Conservation (phyloP, 1,140 invertebrate species). For the Popillia japonica region DNA sequence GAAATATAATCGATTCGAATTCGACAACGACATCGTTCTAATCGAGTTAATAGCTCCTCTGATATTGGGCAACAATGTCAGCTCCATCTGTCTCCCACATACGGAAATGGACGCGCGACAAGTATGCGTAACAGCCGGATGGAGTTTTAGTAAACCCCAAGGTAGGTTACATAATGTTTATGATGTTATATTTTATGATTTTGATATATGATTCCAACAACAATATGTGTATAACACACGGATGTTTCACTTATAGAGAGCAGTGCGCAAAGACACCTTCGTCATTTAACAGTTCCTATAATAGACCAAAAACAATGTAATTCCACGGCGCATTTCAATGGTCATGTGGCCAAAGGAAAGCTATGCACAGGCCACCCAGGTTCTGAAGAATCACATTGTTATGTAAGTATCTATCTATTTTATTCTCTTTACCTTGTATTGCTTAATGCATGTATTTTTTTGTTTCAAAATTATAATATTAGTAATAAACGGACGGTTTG, state of each 20-base stretch:
- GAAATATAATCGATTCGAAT: slow-evolving; percentile 69
- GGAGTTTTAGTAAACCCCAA: slow-evolving; percentile 65
- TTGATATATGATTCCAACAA: too few species aligned
- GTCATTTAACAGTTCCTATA: slow-evolving; percentile 67
- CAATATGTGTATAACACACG: too few species aligned
- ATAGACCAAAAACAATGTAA: slow-evolving; percentile 67
- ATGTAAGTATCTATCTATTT: slow-evolving; percentile 66
- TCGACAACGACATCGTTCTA: slow-evolving; percentile 68
- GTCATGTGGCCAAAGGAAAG: slow-evolving; percentile 64
- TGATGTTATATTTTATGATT: slow-evolving; percentile 1
- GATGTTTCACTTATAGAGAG: slow-evolving; percentile 58
- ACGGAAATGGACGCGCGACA: slow-evolving; percentile 64
- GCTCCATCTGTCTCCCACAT: slow-evolving; percentile 67
- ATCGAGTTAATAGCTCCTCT: slow-evolving; percentile 65
- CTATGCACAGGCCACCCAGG: slow-evolving; percentile 69
- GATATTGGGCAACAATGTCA: slow-evolving; percentile 64
- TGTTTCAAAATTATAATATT: too few species aligned
- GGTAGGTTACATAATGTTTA: slow-evolving; percentile 45
- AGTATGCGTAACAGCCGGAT: slow-evolving; percentile 69
- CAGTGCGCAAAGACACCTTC: slow-evolving; percentile 64
- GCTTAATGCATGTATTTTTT: too few species aligned
- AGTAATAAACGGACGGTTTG: too few species aligned
- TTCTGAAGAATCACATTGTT: slow-evolving; percentile 66
- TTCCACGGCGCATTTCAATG: slow-evolving; percentile 68
- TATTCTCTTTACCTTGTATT: too few species aligned